A percentile compares a stretch with the other conserved stretches of the same genome.
phyloP scores from a whole-genome alignment of 2,888 invertebrate species.

The Drosophila fungiperda region DNA sequence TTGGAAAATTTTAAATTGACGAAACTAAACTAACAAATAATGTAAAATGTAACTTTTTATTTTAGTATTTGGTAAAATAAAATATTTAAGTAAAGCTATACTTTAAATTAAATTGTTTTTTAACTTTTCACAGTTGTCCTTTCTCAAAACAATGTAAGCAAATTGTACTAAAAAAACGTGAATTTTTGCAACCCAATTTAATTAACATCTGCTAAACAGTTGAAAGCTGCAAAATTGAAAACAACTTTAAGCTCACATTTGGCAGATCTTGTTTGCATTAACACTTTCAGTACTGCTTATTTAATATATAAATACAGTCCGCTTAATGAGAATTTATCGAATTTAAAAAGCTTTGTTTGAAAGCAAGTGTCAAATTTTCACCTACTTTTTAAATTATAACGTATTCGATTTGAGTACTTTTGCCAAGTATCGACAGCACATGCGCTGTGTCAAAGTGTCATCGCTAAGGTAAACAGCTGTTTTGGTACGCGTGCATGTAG shows the following conservation, averaged over 20 bases:
- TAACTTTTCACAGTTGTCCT: background rate
- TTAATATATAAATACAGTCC: background rate
- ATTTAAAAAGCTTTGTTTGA: background rate
- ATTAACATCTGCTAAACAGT: background rate
- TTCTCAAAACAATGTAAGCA: background rate
- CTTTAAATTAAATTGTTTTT: background rate
- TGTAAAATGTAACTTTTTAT: background rate
- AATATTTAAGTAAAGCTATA: background rate
- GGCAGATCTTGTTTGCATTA: background rate
- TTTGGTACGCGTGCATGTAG: conserved; percentile 36
- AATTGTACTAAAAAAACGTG: background rate
- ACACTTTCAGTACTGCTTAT: background rate
- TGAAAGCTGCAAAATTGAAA: background rate
- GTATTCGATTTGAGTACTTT: conserved; percentile 17
- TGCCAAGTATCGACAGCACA: conserved; percentile 40
- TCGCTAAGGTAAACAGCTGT: conserved; percentile 64
- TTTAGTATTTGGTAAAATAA: background rate
- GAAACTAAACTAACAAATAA: background rate
- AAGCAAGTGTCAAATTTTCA: background rate
- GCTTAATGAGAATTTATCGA: background rate
- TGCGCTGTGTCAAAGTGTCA: conserved; percentile 29
- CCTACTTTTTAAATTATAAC: conserved; percentile 18
- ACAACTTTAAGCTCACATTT: background rate
- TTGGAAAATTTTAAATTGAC: background rate
- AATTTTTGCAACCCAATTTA: background rate